Conservation (phyloP, 2,113 vertebrate genomes). For the Spermophilus dauricus region DNA sequence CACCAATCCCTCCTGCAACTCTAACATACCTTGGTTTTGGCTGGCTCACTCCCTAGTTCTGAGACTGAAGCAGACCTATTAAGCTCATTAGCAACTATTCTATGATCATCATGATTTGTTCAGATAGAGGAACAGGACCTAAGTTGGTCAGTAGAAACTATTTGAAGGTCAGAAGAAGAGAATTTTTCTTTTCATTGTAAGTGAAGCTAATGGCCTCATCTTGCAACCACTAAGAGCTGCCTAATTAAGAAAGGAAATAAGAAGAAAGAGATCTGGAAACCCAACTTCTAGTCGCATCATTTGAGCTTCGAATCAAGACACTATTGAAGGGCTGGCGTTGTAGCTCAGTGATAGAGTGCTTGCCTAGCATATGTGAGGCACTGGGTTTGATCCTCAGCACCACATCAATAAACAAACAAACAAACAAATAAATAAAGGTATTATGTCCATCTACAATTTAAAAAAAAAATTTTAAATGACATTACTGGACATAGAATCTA, state of each 20-base stretch:
- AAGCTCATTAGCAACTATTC: not conserved
- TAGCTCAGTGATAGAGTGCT: too few relatives aligned
- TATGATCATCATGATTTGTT: not conserved
- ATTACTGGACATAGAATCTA: not conserved
- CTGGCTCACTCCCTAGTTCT: not conserved
- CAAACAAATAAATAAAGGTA: too few relatives aligned
- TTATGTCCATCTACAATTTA: too few relatives aligned
- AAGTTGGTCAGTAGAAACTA: not conserved
- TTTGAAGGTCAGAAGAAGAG: slow-evolving; percentile 2
- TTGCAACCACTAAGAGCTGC: slow-evolving; percentile 1
- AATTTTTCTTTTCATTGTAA: not conserved
- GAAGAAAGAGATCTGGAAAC: not conserved
- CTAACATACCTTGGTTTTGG: not conserved
- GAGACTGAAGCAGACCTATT: not conserved
- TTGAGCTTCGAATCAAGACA: not conserved
- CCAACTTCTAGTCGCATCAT: not conserved
- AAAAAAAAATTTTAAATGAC: too few relatives aligned
- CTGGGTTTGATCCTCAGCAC: too few relatives aligned
- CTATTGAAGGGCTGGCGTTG: not conserved
- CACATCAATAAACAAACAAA: too few relatives aligned
- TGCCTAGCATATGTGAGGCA: too few relatives aligned
- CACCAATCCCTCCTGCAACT: not conserved
- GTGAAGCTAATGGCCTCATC: not conserved
- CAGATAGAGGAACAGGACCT: not conserved
- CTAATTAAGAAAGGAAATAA: not conserved